Conservation (phyloP, 2,113 vertebrate species). For the Scalopus aquaticus region DNA sequence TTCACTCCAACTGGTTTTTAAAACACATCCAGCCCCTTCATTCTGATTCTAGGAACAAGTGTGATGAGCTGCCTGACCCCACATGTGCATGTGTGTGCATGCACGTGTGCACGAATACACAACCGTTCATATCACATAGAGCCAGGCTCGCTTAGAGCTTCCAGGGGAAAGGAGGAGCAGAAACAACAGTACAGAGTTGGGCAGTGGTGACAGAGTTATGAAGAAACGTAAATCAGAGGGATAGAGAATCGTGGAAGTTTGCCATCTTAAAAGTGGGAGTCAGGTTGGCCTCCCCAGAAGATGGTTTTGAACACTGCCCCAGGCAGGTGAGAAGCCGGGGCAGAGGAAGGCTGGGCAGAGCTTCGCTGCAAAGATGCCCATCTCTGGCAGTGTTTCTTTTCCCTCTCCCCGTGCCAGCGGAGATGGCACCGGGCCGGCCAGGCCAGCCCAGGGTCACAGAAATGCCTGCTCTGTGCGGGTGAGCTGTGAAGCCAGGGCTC, state of each 20-base stretch:
- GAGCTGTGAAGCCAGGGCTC: neutral
- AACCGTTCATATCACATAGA: neutral
- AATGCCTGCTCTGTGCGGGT: rapidly evolving
- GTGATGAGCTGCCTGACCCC: too few relatives aligned
- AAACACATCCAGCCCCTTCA: neutral
- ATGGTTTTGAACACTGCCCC: neutral
- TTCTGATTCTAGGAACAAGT: neutral
- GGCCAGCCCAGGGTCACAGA: rapidly evolving
- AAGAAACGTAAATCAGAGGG: neutral
- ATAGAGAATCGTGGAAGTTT: rapidly evolving
- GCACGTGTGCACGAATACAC: too few relatives aligned
- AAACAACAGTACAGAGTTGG: rapidly evolving
- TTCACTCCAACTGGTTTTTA: rapidly evolving
- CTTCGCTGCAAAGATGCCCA: neutral
- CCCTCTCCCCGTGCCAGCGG: neutral
- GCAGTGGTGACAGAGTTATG: neutral
- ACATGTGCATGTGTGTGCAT: rapidly evolving
- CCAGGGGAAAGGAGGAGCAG: neutral
- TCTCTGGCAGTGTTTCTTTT: neutral
- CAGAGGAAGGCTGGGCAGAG: neutral
- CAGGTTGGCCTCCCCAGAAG: neutral
- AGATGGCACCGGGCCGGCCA: neutral
- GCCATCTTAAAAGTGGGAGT: neutral
- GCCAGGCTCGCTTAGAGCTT: neutral
- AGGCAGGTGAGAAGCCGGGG: neutral